Evolutionary conservation across 2,113 vertebrate species (phyloP).

Genomic region (Chamaetylas fuelleborni): DNA sequence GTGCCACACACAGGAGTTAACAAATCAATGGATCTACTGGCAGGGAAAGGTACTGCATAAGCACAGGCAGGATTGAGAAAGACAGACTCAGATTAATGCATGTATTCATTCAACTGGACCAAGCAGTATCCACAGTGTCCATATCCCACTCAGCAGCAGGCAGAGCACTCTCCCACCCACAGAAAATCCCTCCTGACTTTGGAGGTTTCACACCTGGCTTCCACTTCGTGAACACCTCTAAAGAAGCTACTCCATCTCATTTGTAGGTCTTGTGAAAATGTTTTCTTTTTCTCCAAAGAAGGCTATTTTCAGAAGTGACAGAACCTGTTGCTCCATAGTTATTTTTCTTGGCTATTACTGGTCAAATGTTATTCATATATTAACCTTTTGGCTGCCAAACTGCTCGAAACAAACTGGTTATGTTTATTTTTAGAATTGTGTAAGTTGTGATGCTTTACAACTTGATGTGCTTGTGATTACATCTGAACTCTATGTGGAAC

Average conservation of each 20-base stretch:
- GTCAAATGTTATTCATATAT: constrained; percentile 30
- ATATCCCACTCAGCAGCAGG: neutral
- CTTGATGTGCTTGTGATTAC: constrained; percentile 41
- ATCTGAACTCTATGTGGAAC: constrained; percentile 51
- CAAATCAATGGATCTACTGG: neutral
- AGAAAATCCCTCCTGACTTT: neutral
- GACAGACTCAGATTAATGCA: neutral
- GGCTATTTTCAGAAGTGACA: constrained; percentile 43
- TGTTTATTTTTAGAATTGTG: constrained; percentile 57
- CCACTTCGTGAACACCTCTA: neutral
- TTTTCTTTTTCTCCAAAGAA: neutral
- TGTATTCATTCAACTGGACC: neutral
- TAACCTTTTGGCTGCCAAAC: constrained; percentile 39
- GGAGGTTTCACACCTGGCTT: neutral
- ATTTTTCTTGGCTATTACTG: constrained; percentile 32
- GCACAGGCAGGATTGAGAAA: neutral
- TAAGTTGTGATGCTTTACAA: constrained; percentile 52
- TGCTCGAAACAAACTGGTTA: constrained; percentile 9
- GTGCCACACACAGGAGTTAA: neutral
- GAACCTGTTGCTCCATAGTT: constrained; percentile 40
- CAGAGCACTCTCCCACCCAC: neutral
- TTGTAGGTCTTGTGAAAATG: neutral
- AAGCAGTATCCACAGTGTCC: neutral
- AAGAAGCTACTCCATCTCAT: neutral
- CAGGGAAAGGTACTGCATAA: neutral